Evolutionary conservation across 2,797 vertebrate species (phyloP).

Genomic region (Urophycis tenuis): DNA sequence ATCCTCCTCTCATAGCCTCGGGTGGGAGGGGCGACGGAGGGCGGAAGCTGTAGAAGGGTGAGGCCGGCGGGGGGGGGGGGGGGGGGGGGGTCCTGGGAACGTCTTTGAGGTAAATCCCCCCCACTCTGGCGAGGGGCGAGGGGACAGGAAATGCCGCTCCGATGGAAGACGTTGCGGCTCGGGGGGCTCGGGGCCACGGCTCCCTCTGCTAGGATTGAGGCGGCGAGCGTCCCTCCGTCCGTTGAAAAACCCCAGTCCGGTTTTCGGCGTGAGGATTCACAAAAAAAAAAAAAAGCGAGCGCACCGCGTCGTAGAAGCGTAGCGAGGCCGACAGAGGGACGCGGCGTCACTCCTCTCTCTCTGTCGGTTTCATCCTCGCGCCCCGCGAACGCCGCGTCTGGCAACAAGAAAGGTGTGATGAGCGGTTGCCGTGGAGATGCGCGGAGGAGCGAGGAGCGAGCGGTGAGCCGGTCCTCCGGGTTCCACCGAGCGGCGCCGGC

Average conservation of each 20-base stretch:
- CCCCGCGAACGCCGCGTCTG: constrained; percentile 45
- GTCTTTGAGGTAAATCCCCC: background rate
- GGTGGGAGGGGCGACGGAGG: constrained; percentile 66
- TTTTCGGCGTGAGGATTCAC: constrained; percentile 13
- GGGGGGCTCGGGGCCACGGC: background rate
- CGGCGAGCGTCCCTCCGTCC: background rate
- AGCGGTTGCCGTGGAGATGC: constrained; percentile 67
- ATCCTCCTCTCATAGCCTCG: constrained; percentile 81
- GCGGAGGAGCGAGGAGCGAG: constrained; percentile 40
- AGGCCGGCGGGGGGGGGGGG: constrained; percentile 25
- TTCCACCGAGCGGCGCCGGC: too few species aligned
- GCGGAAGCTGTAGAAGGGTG: constrained; percentile 60
- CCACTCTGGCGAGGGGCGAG: background rate
- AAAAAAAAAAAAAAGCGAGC: constrained; percentile 35
- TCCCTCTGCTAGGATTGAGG: background rate
- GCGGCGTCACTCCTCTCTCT: constrained; percentile 45
- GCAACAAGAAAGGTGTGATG: constrained; percentile 21
- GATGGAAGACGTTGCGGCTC: background rate
- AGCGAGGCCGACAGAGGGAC: constrained; percentile 24
- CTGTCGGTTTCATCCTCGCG: constrained; percentile 44
- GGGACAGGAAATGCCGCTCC: background rate
- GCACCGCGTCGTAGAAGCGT: constrained; percentile 29
- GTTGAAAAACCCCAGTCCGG: background rate
- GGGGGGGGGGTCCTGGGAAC: background rate
- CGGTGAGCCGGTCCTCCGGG: constrained; percentile 25